Base-by-base conservation (phyloP, 2,113 vertebrate genomes). In the Gymnobelideus leadbeateri region DNA sequence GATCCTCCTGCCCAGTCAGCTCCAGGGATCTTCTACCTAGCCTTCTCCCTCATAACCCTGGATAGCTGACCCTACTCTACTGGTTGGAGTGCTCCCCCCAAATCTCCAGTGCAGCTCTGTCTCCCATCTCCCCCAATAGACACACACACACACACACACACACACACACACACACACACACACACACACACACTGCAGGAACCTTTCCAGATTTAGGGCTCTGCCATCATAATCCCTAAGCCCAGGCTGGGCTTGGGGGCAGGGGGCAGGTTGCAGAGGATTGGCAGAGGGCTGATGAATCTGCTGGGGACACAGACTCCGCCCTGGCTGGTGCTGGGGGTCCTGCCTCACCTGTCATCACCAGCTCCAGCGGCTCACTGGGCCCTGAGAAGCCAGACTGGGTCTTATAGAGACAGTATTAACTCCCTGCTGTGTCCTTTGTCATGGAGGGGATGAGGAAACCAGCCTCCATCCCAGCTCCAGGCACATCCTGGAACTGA, bases 261-360 rank as follows among this genome's bases (percentile, higher is more conserved):
- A n/a, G n/a, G n/a, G n/a, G n/a, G n/a, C n/a, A n/a, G 3, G 19
- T 0, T 0, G 1, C 89, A 55, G 2, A 0, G 0, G 50, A 51
- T 94, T 96, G 84, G 55, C 49, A 46, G 68, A 91, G 28, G 2
- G 14, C 47, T n/a, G 54, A 8, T 26, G 23, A 25, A 43, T 21
- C 77, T 51, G 0, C 0, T 47, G 89, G 43, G 11, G 61, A 1
- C 8, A n/a, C 47, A n/a, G 21, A 26, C 53, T 24, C 23, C 0
- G 5, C 53, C 21, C 5, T 12, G 89, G 12, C 31, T 21, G 89
- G 31, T 3, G 37, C 31, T 37, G 3, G 37, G 31, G 24, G 11
- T 68, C 61, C 31, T 52, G 16, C 12, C 94, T 94, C 61, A 94
- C 94, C 94, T 54, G 51, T 43, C 91, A 92, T 4, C 51, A 16